Percentiles rank a stretch among this genome's conserved stretches.
phyloP scores from a whole-genome alignment of 2,888 invertebrate genomes.

The Enchytraeus crypticus region DNA sequence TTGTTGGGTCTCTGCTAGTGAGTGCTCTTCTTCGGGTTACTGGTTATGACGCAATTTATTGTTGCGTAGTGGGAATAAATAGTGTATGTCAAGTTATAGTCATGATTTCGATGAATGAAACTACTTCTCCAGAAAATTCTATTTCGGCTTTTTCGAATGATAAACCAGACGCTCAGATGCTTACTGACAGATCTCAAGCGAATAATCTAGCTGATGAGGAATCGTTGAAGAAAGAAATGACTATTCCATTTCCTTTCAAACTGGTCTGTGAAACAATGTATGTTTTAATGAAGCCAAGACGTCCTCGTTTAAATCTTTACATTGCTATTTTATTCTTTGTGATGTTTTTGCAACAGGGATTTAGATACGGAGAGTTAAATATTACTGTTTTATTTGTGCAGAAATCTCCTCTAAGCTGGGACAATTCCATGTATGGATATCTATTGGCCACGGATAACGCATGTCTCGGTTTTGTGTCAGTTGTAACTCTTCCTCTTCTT shows the following conservation, averaged over 20 bases:
- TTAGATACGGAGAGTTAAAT: constrained; percentile 45
- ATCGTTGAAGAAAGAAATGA: too few relatives aligned
- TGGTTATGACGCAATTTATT: constrained; percentile 32
- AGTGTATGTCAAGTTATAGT: constrained; percentile 35
- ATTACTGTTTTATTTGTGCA: constrained; percentile 42
- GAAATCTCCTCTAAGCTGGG: constrained; percentile 40
- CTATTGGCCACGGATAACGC: constrained; percentile 45
- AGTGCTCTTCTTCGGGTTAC: constrained; percentile 35
- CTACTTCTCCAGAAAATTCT: background rate
- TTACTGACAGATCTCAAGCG: too few relatives aligned
- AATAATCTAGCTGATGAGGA: too few relatives aligned
- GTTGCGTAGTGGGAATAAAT: constrained; percentile 36
- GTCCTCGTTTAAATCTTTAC: constrained; percentile 31
- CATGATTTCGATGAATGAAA: constrained; percentile 30
- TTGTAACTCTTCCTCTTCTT: constrained; percentile 41
- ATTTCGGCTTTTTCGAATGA: too few relatives aligned
- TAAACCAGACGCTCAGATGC: too few relatives aligned
- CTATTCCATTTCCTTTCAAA: background rate
- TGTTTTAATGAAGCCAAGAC: constrained; percentile 32
- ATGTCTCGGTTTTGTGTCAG: constrained; percentile 40
- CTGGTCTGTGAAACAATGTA: constrained; percentile 33
- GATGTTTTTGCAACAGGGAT: constrained; percentile 33
- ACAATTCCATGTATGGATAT: constrained; percentile 40
- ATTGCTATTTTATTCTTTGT: constrained; percentile 35
- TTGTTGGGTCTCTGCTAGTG: constrained; percentile 36